A percentile compares a stretch with the other conserved stretches of the same genome.
Evolutionary conservation across 2,797 vertebrate species (phyloP).

Genomic region (Rhodeus uyekii): DNA sequence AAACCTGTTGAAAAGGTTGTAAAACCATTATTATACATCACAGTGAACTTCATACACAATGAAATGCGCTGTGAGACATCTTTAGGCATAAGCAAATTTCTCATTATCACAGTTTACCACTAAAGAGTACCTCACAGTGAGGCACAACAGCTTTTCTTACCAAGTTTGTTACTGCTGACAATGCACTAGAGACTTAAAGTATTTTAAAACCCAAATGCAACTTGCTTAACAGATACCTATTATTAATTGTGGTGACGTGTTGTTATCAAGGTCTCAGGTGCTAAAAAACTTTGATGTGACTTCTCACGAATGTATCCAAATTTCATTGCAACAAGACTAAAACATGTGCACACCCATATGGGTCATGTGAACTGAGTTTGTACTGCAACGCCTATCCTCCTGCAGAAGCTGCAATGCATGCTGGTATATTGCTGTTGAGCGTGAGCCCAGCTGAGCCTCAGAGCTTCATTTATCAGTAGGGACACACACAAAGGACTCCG

Average conservation of each 20-base stretch:
- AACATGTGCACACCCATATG: neutral
- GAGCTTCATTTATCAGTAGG: conserved; percentile 60
- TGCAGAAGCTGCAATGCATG: conserved; percentile 23
- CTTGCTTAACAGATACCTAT: neutral
- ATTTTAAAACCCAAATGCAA: neutral
- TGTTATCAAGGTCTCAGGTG: neutral
- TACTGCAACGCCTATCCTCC: neutral
- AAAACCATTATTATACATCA: conserved; percentile 19
- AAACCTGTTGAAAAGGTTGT: conserved; percentile 19
- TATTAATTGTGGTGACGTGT: neutral
- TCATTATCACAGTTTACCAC: conserved; percentile 29
- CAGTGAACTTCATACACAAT: conserved; percentile 25
- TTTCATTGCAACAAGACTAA: neutral
- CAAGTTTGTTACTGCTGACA: neutral
- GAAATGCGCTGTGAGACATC: conserved; percentile 14
- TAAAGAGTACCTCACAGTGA: neutral
- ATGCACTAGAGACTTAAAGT: neutral
- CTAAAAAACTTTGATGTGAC: neutral
- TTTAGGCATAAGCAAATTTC: neutral
- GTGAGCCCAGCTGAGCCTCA: conserved; percentile 48
- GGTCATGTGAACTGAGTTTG: neutral
- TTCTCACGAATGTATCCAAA: neutral
- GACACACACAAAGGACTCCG: conserved; percentile 62
- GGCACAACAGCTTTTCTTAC: neutral
- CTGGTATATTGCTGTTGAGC: conserved; percentile 46